Conservation (phyloP, 2,797 vertebrate species). For the Poeciliopsis turneri region DNA sequence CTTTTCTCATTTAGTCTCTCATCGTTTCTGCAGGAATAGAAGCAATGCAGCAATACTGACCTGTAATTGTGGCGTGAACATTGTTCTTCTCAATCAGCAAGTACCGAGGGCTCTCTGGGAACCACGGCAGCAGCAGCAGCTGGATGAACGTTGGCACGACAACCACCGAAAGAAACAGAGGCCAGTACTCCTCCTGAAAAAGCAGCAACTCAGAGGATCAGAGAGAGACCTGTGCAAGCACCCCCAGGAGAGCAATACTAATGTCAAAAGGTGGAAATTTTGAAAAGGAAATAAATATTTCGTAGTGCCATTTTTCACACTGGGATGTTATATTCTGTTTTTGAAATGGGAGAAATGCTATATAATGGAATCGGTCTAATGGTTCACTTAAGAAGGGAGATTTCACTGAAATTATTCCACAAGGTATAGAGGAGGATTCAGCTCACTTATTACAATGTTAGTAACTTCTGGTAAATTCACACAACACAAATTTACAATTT, state of each 20-base stretch:
- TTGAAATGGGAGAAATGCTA: background rate
- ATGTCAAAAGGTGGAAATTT: background rate
- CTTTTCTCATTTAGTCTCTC: background rate
- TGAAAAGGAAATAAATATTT: background rate
- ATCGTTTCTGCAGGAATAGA: background rate
- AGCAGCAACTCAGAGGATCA: slow-evolving; percentile 16
- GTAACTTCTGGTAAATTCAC: background rate
- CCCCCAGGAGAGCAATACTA: background rate
- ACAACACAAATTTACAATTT: background rate
- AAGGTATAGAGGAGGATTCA: background rate
- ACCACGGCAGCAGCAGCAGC: slow-evolving; percentile 88
- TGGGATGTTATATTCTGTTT: background rate
- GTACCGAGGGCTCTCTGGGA: slow-evolving; percentile 92
- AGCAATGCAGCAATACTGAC: slow-evolving; percentile 66
- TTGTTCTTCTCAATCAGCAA: slow-evolving; percentile 90
- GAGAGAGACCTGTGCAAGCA: background rate
- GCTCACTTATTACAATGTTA: background rate
- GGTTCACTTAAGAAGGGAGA: background rate
- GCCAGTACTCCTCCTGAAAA: slow-evolving; percentile 89
- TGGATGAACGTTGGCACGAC: slow-evolving; percentile 87
- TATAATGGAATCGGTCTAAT: background rate
- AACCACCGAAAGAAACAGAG: slow-evolving; percentile 86
- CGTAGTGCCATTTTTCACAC: background rate
- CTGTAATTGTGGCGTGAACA: slow-evolving; percentile 83
- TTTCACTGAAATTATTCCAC: background rate